These are phyloP conservation scores for Nomada ferruginata DNA, from an alignment of 2,888 invertebrate species.

Conservation along the genomic window DNA sequence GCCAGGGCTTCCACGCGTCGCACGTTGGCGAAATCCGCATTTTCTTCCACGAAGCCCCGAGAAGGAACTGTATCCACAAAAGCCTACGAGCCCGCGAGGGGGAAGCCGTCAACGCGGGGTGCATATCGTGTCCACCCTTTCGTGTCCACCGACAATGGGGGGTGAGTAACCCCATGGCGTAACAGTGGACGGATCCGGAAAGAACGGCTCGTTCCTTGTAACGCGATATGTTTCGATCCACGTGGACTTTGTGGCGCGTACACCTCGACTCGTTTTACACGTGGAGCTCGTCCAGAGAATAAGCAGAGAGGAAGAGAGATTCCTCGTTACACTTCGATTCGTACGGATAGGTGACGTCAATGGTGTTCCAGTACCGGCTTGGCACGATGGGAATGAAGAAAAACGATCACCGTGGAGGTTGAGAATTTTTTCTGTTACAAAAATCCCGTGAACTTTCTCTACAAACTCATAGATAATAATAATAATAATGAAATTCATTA, in stretches of 20 bases:
- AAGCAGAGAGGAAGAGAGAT: neutral
- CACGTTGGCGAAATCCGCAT: slow-evolving; percentile 47
- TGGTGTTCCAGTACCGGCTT: neutral
- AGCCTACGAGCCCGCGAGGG: slow-evolving; percentile 32
- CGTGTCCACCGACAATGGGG: slow-evolving; percentile 41
- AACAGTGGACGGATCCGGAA: slow-evolving; percentile 40
- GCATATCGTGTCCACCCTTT: slow-evolving; percentile 48
- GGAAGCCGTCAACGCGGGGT: slow-evolving; percentile 43
- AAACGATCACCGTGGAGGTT: slow-evolving; percentile 28
- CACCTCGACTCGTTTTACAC: slow-evolving; percentile 58
- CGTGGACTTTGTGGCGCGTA: slow-evolving; percentile 34
- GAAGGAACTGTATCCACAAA: slow-evolving; percentile 39
- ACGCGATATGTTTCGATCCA: slow-evolving; percentile 62
- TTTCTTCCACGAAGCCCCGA: slow-evolving; percentile 63
- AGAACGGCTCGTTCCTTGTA: slow-evolving; percentile 49
- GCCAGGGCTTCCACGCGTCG: slow-evolving; percentile 58
- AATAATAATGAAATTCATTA: too few species aligned
- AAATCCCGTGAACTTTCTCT: too few species aligned
- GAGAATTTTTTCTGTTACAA: neutral
- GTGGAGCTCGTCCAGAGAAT: slow-evolving; percentile 1
- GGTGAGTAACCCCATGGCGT: slow-evolving; percentile 59
- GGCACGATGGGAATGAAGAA: neutral
- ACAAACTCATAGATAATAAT: too few species aligned
- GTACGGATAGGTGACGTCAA: slow-evolving; percentile 23
- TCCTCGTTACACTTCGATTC: slow-evolving; percentile 42